Evolutionary conservation across 2,888 invertebrate species (phyloP).

Genomic region (Biston stratarius): DNA sequence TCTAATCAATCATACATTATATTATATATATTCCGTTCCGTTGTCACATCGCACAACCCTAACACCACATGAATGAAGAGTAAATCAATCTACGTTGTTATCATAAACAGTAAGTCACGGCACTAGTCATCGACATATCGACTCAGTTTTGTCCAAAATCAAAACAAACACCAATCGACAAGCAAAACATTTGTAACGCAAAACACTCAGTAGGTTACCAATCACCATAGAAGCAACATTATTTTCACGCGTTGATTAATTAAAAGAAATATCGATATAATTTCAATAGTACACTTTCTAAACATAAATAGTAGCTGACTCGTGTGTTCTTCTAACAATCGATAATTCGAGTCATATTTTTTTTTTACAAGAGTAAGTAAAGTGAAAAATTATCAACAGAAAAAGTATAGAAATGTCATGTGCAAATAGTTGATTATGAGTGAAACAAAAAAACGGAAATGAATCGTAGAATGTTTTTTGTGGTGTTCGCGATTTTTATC

Average conservation of each 20-base stretch:
- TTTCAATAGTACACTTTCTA: neutral
- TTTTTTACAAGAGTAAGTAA: neutral
- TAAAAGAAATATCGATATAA: neutral
- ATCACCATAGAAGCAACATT: slow-evolving; percentile 52
- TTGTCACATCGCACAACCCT: slow-evolving; percentile 41
- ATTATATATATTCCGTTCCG: neutral
- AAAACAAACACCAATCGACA: slow-evolving; percentile 64
- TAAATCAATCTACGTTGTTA: slow-evolving; percentile 55
- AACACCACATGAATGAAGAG: slow-evolving; percentile 44
- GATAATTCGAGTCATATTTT: neutral
- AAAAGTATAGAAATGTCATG: slow-evolving; percentile 43
- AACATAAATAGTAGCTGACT: slow-evolving; percentile 1
- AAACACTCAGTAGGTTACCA: slow-evolving; percentile 60
- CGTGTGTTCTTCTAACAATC: neutral
- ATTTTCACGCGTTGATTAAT: slow-evolving; percentile 14
- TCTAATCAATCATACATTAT: too few species aligned
- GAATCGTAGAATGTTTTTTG: slow-evolving; percentile 68
- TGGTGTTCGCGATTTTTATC: slow-evolving; percentile 62
- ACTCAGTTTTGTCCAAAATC: slow-evolving; percentile 58
- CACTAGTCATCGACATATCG: slow-evolving; percentile 51
- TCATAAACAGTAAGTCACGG: slow-evolving; percentile 39
- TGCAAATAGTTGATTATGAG: slow-evolving; percentile 64
- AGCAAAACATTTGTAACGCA: slow-evolving; percentile 64
- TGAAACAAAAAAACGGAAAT: slow-evolving; percentile 62
- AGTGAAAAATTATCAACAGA: neutral